Evolutionary conservation across 1,140 invertebrate species (phyloP), one percentile per base, ranked within the genome.

Genomic region (Drosophila seguyi): DNA sequence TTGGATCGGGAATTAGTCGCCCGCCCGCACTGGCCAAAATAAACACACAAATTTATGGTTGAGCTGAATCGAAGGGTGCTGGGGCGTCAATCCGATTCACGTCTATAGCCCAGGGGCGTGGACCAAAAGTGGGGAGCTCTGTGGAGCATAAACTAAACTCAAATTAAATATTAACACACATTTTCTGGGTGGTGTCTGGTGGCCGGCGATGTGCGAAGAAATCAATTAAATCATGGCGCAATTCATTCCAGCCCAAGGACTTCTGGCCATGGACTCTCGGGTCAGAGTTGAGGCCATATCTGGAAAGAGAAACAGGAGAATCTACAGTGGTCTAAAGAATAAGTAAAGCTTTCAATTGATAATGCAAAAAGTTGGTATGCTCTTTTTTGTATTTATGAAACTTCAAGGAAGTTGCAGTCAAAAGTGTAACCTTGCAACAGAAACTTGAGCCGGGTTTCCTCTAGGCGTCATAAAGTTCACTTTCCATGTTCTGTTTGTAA

Each of bases 161-260:
- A 78, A 78, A 71, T 78, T 78, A 78, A 78, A 78, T 78, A 78
- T 78, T 78, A 78, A 78, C 65, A 78, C 75, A 71, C 71, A 62
- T 71, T 71, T 25, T 39, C 25, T n/a, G 22, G 48, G 39, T 75
- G 48, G 39, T 75, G 25, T 41, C 50, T 25, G 48, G 62, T 44
- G 75, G 57, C 20, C 52, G 52, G 41, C 50, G 75, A 78, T 71
- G 75, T 78, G 75, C 57, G 65, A 78, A 71, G 75, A 71, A 78
- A 78, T 78, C 75, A 78, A 78, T 78, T 78, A 78, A 78, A 71
- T 44, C 38, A 52, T 72, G 27, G 66, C 39, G 41, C 65, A 58
- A 31, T 67, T 41, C 18, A n/a, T 48, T 36, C 60, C 6, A n/a
- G 52, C 44, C 18, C 68, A 58, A 72, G 68, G 65, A 69, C 36